These are phyloP conservation scores for Erethizon dorsatum DNA, from an alignment of 2,797 vertebrate genomes.

Conservation along the genomic window DNA sequence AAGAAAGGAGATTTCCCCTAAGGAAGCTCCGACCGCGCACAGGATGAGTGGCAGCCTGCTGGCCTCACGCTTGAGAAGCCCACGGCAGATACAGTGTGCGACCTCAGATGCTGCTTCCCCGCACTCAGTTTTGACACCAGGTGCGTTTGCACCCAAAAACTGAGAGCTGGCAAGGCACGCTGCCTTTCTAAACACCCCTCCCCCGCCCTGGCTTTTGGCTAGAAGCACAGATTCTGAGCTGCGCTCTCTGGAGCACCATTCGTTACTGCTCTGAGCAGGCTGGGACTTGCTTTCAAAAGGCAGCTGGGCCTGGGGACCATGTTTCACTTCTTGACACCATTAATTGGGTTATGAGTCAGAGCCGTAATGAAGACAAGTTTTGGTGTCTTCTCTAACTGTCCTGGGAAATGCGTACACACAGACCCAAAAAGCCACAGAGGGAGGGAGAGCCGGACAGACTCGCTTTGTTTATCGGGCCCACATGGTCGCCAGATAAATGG, in stretches of 20 bases:
- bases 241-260: conserved; percentile 71
- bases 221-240: conserved; percentile 42
- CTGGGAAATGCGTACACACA: conserved; percentile 73
- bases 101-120: neutral
- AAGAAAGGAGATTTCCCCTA: neutral
- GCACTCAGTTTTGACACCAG: conserved; percentile 22
- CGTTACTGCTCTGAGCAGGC: conserved; percentile 71
- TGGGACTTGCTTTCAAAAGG: conserved; percentile 84
- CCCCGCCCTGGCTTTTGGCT: neutral
- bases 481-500: conserved; percentile 79
- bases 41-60: neutral
- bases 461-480: conserved; percentile 76
- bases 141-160: neutral
- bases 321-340: conserved; percentile 86
- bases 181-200: neutral
- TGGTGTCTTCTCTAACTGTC: conserved; percentile 79
- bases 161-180: neutral
- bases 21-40: neutral
- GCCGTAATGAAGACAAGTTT: conserved; percentile 88
- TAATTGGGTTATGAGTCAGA: conserved; percentile 88
- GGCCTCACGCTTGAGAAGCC: neutral
- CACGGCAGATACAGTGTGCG: neutral
- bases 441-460: conserved; percentile 41
- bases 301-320: conserved; percentile 77
- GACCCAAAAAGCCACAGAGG: conserved; percentile 71